Conservation (phyloP, 2,797 vertebrate species). For the Catamblyrhynchus diadema region DNA sequence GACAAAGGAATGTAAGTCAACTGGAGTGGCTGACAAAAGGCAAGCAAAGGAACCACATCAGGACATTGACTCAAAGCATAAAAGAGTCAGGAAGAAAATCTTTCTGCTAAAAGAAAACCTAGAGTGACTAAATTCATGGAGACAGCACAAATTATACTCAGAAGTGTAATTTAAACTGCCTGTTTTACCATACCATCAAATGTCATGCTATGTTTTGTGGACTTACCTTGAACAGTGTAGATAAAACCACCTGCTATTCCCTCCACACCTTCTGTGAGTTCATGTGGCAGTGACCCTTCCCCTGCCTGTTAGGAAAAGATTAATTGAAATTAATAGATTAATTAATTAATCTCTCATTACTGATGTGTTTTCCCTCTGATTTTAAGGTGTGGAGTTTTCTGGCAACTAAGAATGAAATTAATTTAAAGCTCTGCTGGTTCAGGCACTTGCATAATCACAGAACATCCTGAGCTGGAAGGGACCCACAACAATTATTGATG, state of each 20-base stretch:
- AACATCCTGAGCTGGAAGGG: background rate
- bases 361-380: background rate
- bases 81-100: background rate
- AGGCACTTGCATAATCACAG: background rate
- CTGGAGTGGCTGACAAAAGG: background rate
- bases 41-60: background rate
- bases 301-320: conserved; percentile 76
- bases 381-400: background rate
- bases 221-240: conserved; percentile 89
- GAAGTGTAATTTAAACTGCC: background rate
- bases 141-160: background rate
- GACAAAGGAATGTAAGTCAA: background rate
- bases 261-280: conserved; percentile 88
- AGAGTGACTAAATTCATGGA: background rate
- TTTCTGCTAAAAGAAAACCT: background rate
- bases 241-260: conserved; percentile 95
- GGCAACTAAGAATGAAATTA: background rate
- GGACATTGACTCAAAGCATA: background rate
- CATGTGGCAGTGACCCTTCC: conserved; percentile 87
- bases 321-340: background rate
- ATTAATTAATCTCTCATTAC: background rate
- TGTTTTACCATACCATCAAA: background rate
- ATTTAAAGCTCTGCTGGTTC: background rate
- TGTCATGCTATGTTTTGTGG: background rate
- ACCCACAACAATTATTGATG: background rate